A percentile compares a stretch with the other conserved stretches of the same genome.
These are phyloP conservation scores for Leptinotarsa rubiginosa DNA, from an alignment of 2,888 invertebrate genomes.

Conservation along the genomic window DNA sequence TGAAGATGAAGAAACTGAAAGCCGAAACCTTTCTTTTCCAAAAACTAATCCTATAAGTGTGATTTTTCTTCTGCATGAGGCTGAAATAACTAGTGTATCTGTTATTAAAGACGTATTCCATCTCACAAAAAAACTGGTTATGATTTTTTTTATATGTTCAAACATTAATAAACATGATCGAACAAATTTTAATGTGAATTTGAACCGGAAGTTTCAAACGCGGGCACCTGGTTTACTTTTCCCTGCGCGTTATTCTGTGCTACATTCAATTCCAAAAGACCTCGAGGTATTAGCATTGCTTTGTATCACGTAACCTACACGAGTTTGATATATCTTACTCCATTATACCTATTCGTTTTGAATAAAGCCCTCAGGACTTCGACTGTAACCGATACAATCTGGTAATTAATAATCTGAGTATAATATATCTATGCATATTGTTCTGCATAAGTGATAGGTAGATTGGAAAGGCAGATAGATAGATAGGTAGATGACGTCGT, in stretches of 20 bases:
- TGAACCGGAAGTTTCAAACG: not conserved
- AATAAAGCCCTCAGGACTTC: not conserved
- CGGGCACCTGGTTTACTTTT: not conserved
- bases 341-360: slow-evolving; percentile 7
- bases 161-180: too few relatives aligned
- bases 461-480: not conserved
- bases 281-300: slow-evolving; percentile 9
- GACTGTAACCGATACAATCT: not conserved
- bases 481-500: not conserved
- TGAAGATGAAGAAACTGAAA: too few relatives aligned
- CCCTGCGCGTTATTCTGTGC: not conserved
- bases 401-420: not conserved
- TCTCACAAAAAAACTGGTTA: too few relatives aligned
- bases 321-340: slow-evolving; percentile 10
- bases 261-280: not conserved
- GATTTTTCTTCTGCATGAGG: too few relatives aligned
- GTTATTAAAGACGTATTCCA: too few relatives aligned
- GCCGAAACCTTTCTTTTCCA: too few relatives aligned
- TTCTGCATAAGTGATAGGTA: not conserved
- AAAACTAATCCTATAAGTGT: too few relatives aligned
- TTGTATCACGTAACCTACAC: slow-evolving; percentile 1
- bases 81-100: too few relatives aligned
- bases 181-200: too few relatives aligned
- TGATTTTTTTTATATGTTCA: too few relatives aligned
- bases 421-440: not conserved